Evolutionary conservation across 2,888 invertebrate species (phyloP), one percentile per base, ranked within the genome.

Genomic region (Papilio protenor): DNA sequence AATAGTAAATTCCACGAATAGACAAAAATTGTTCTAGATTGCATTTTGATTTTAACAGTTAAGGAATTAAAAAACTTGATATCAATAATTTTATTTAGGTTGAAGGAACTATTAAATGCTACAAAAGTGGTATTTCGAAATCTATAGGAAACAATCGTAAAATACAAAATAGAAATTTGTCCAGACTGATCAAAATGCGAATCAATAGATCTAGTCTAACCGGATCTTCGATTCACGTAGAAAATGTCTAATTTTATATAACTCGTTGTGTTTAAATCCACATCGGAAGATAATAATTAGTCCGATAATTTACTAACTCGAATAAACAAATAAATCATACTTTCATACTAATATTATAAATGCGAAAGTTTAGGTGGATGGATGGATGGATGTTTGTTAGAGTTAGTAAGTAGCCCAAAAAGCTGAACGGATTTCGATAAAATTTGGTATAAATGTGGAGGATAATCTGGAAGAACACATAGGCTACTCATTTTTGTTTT

Each of bases 111-210:
- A 52, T 52, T 52, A 52, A 52, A 52, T 55, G 55, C 55, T 52
- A 16, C 5, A 55, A n/a, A 21, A 80, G 74, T 81, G 5, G 23
- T 27, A 61, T 27, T 23, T 59, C 59, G 5, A 59, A 59, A 59
- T 23, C 23, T 14, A 64, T 64, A 64, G 18, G 64, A 64, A 64
- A 64, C 27, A 33, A 64, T 64, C 64, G 18, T 64, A 59, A 64
- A 33, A 64, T 33, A 64, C 64, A 64, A 64, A 64, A 64, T 64
- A 64, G 64, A 64, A 64, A 64, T 64, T 64, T 64, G 18, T 33
- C 64, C 16, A 33, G 64, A 18, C 18, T 16, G 64, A 64, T 64
- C 27, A 64, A 16, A 59, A 23, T 14, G 5, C 12, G 14, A 61
- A 4, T 61, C 27, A 6, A 61, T 61, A 23, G 27, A 61, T 61